These are phyloP conservation scores for Ataeniobius toweri DNA, from an alignment of 2,797 vertebrate species.

Conservation along the genomic window DNA sequence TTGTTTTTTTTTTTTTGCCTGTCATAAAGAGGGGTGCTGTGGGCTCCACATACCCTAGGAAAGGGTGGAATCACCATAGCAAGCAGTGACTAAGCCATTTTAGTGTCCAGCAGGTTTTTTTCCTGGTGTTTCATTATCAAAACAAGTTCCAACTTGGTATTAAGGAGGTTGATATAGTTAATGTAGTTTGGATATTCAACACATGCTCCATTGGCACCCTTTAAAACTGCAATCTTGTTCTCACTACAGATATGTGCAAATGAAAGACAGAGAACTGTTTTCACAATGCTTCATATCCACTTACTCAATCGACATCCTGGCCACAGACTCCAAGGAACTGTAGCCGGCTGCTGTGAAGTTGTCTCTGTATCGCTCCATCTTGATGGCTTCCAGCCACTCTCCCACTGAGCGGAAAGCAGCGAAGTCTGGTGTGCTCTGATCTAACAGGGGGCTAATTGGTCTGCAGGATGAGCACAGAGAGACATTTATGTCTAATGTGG, in stretches of 20 bases:
- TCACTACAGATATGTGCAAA: background rate
- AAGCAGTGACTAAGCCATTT: too few relatives aligned
- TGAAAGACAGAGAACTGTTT: background rate
- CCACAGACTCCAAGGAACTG: constrained; percentile 95
- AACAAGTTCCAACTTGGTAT: background rate
- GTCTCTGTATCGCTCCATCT: constrained; percentile 98
- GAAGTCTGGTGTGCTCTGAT: constrained; percentile 97
- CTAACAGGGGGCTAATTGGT: constrained; percentile 96
- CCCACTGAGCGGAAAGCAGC: constrained; percentile 94
- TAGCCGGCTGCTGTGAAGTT: constrained; percentile 99
- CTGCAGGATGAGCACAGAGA: constrained; percentile 76
- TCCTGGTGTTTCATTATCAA: background rate
- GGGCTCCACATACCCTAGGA: too few relatives aligned
- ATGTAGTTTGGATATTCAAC: background rate
- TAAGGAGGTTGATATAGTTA: background rate
- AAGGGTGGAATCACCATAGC: background rate
- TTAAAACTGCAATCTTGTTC: background rate
- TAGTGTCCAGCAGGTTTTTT: background rate
- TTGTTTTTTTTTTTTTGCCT: too few relatives aligned
- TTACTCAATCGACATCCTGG: constrained; percentile 99
- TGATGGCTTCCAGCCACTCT: constrained; percentile 99
- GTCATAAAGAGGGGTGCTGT: background rate
- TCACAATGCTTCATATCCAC: constrained; percentile 57
- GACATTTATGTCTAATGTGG: constrained; percentile 53
- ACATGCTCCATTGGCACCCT: background rate